Percentiles rank a stretch among this genome's conserved stretches.
Evolutionary conservation across 2,797 vertebrate species (phyloP).

Genomic region (Falco novaeseelandiae): DNA sequence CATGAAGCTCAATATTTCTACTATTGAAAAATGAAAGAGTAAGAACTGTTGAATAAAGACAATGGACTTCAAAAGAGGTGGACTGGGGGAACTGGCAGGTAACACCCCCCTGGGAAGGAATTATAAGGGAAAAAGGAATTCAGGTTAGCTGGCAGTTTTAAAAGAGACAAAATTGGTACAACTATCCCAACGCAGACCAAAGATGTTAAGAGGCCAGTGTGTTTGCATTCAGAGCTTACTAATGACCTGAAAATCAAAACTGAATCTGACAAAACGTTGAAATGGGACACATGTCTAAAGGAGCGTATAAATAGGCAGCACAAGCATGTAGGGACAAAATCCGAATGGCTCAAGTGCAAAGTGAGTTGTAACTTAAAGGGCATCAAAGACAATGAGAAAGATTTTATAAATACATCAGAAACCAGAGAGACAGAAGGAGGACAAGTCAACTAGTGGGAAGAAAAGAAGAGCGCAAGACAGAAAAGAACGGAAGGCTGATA

Average conservation of each 20-base stretch:
- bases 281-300: not conserved
- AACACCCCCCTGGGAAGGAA: not conserved
- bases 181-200: not conserved
- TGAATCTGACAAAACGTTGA: slow-evolving; percentile 24
- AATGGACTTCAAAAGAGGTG: slow-evolving; percentile 30
- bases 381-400: slow-evolving; percentile 18
- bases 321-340: not conserved
- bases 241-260: slow-evolving; percentile 53
- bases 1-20: not conserved
- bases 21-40: not conserved
- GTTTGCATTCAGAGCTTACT: slow-evolving; percentile 54
- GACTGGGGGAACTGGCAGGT: not conserved
- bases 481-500: not conserved
- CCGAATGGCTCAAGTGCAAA: not conserved
- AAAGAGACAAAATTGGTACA: not conserved
- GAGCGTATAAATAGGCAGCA: slow-evolving; percentile 27
- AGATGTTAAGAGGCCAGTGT: slow-evolving; percentile 2
- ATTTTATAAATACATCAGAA: slow-evolving; percentile 11
- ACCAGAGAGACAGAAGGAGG: not conserved
- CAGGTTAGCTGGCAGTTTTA: slow-evolving; percentile 28
- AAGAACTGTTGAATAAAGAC: slow-evolving; percentile 38
- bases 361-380: not conserved
- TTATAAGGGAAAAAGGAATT: slow-evolving; percentile 48
- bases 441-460: not conserved
- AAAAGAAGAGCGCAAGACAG: not conserved